These are phyloP conservation scores for Microlaimidae sp. DNA, from an alignment of 2,888 invertebrate species.

Conservation along the genomic window DNA sequence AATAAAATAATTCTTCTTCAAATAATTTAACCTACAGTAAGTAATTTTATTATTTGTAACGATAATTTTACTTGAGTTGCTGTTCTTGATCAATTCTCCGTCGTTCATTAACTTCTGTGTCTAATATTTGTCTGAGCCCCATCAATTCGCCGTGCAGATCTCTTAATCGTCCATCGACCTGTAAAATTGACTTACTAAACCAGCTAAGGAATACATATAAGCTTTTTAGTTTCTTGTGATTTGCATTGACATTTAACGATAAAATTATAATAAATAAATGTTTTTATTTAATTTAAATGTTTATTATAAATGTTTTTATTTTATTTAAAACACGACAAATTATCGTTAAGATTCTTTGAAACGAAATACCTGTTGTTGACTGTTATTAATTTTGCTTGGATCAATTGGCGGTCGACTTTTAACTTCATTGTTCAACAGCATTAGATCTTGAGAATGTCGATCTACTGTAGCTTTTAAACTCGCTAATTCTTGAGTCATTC, in stretches of 20 bases:
- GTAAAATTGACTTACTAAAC: too few species aligned
- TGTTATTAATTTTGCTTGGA: not conserved
- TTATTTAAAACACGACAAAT: too few species aligned
- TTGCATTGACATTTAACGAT: too few species aligned
- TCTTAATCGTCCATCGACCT: constrained; percentile 25
- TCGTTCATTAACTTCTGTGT: constrained; percentile 24
- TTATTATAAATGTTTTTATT: too few species aligned
- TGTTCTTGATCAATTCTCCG: constrained; percentile 21
- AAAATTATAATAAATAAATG: too few species aligned
- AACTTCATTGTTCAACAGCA: constrained; percentile 19
- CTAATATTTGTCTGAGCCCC: constrained; percentile 23
- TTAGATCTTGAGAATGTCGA: constrained; percentile 19
- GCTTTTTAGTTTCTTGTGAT: too few species aligned
- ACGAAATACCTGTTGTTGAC: too few species aligned
- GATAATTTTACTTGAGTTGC: constrained; percentile 19
- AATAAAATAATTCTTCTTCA: too few species aligned
- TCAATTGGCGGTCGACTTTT: constrained; percentile 20
- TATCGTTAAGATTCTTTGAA: too few species aligned
- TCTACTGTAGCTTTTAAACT: constrained; percentile 19
- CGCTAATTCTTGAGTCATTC: not conserved
- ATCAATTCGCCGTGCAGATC: constrained; percentile 28
- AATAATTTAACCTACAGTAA: too few species aligned
- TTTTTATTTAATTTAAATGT: too few species aligned
- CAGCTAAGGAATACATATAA: not conserved
- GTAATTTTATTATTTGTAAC: too few species aligned